Evolutionary conservation across 2,888 invertebrate genomes (phyloP), one percentile per base, ranked within the genome.

Genomic region (Phragmatobia fuliginosa): DNA sequence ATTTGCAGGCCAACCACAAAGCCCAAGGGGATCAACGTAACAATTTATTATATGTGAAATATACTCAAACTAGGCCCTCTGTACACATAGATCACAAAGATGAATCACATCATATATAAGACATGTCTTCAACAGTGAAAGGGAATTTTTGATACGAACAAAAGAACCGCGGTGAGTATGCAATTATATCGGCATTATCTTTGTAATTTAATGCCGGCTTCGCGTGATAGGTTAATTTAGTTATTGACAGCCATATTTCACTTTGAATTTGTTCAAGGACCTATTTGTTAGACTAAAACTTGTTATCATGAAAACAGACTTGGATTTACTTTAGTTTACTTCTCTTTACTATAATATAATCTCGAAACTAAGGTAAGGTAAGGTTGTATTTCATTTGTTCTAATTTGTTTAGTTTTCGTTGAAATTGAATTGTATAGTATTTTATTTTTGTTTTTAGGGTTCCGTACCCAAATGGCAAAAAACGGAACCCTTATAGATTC

Each of bases 191-290:
- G 66, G 60, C 64, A 71, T 65, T 73, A 74, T 73, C 58, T 66
- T 52, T 61, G 63, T 75, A 72, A 81, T 81, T 74, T 70, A 77
- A 68, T 63, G 68, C 74, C 49, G 65, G 71, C 62, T 71, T 81
- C 68, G 85, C 88, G 89, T 88, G 88, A 87, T 88, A 86, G 86
- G 86, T 86, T 84, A 85, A 77, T 83, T 84, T 75, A 78, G 78
- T 78, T 78, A 71, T 74, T 85, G 87, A 82, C 80, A 38, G 32
- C 41, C 58, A 65, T 49, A 69, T 79, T 64, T 68, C 72, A 75
- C 67, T 71, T 61, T 66, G 38, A 33, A 65, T 62, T 63, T 52
- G 52, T 65, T 78, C 78, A 81, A 83, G 81, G 80, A 74, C 68
- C 21, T 14, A 11, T 72, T 72, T 61, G 36, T 72, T 71, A 74